Percentiles rank a stretch among this genome's conserved stretches.
Conservation (phyloP, 2,797 vertebrate genomes). For the Alfaro cultratus region DNA sequence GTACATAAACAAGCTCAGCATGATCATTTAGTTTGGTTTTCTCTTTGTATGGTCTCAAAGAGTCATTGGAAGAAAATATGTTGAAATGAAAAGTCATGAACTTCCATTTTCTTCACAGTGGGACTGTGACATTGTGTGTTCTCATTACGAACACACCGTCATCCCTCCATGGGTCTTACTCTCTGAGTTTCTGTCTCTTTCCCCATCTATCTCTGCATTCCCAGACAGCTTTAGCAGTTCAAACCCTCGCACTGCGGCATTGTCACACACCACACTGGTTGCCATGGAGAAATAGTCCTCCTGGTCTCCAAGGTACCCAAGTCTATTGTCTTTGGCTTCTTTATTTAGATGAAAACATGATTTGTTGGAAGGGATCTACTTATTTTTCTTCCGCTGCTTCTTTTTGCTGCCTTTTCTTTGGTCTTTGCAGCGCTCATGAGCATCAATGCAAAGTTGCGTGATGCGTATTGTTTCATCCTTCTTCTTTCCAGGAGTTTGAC, state of each 20-base stretch:
- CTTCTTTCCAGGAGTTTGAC: slow-evolving; percentile 79
- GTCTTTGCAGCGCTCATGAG: slow-evolving; percentile 67
- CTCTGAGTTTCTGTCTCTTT: slow-evolving; percentile 61
- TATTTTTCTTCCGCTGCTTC: slow-evolving; percentile 63
- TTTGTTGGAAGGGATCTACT: slow-evolving; percentile 80
- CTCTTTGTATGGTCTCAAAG: slow-evolving; percentile 60
- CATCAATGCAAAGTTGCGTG: slow-evolving; percentile 68
- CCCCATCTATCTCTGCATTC: slow-evolving; percentile 80
- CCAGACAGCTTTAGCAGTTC: slow-evolving; percentile 81
- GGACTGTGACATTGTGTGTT: slow-evolving; percentile 80
- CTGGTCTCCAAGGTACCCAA: slow-evolving; percentile 87
- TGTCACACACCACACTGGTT: slow-evolving; percentile 82
- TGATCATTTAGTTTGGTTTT: slow-evolving; percentile 67
- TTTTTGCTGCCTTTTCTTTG: slow-evolving; percentile 63
- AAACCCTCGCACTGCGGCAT: slow-evolving; percentile 81
- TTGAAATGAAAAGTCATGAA: slow-evolving; percentile 76
- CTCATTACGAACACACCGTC: slow-evolving; percentile 74
- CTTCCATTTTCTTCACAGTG: slow-evolving; percentile 71
- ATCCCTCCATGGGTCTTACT: slow-evolving; percentile 69
- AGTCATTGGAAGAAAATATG: slow-evolving; percentile 63
- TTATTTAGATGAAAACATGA: slow-evolving; percentile 88
- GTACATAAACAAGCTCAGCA: slow-evolving; percentile 60
- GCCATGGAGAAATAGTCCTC: slow-evolving; percentile 88
- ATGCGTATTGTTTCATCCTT: slow-evolving; percentile 76
- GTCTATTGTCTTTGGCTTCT: slow-evolving; percentile 86